A percentile compares a stretch with the other conserved stretches of the same genome.
phyloP scores from a whole-genome alignment of 2,888 invertebrate species.

The Lepetodrilus schrolli region DNA sequence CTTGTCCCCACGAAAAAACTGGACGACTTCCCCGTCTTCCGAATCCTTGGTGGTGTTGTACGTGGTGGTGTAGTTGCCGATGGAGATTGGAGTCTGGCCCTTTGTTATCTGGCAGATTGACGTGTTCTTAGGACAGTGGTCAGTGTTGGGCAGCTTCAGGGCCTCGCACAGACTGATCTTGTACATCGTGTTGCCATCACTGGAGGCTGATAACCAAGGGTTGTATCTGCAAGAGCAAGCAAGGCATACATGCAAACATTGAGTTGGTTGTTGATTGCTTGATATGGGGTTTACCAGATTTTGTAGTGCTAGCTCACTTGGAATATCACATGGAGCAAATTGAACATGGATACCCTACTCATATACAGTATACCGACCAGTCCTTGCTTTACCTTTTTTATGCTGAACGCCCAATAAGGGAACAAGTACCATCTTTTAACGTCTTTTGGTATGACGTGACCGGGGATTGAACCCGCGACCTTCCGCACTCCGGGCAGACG shows the following conservation, averaged over 20 bases:
- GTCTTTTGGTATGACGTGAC: no score
- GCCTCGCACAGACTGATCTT: constrained; percentile 56
- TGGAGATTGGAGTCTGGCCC: constrained; percentile 43
- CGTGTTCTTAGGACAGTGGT: constrained; percentile 47
- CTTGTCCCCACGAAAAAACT: constrained; percentile 47
- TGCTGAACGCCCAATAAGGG: no score
- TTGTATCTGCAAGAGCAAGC: constrained; percentile 41
- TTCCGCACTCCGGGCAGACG: no score
- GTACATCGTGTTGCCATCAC: constrained; percentile 51
- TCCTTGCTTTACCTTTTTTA: no score
- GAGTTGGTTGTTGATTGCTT: no score
- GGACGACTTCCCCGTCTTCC: constrained; percentile 48
- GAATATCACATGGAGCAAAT: background rate
- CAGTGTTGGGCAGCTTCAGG: constrained; percentile 36
- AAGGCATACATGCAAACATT: no score
- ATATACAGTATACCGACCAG: background rate
- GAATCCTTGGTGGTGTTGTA: constrained; percentile 34
- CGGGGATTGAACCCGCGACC: no score
- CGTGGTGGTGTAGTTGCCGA: constrained; percentile 44
- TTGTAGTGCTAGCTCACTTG: no score
- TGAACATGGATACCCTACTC: background rate
- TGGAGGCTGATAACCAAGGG: constrained; percentile 54
- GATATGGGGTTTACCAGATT: no score
- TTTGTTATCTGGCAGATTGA: constrained; percentile 48
- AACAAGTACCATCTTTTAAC: no score